Percentiles rank a stretch among this genome's conserved stretches.
These are phyloP conservation scores for Acleris sparsana DNA, from an alignment of 2,888 invertebrate species.

Conservation along the genomic window DNA sequence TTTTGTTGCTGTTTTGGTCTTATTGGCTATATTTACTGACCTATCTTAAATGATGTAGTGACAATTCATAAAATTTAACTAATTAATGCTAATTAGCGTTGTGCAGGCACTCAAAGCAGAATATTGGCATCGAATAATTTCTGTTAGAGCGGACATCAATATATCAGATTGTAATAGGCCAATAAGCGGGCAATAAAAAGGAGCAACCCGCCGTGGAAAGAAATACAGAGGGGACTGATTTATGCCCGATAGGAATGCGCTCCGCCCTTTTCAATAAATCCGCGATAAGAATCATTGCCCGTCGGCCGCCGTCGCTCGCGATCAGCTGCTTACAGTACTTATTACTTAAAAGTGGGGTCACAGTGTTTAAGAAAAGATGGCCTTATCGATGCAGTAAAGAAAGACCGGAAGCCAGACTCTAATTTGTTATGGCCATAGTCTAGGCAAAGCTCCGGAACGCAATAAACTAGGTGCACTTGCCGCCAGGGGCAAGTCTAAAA, in stretches of 20 bases:
- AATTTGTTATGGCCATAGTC: too few species aligned
- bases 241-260: constrained; percentile 74
- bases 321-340: constrained; percentile 67
- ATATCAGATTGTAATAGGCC: constrained; percentile 59
- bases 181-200: constrained; percentile 77
- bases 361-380: background rate
- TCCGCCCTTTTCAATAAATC: constrained; percentile 75
- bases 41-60: too few species aligned
- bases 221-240: constrained; percentile 70
- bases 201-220: constrained; percentile 59
- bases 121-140: constrained; percentile 2
- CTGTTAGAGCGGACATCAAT: constrained; percentile 23
- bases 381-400: too few species aligned
- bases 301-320: constrained; percentile 36
- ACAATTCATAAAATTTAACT: too few species aligned
- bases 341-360: constrained; percentile 24
- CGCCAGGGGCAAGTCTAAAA: too few species aligned
- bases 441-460: too few species aligned
- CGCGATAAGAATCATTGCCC: constrained; percentile 77
- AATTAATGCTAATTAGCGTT: too few species aligned
- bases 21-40: too few species aligned
- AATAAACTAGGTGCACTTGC: too few species aligned
- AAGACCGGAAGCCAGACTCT: too few species aligned
- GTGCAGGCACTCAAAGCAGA: too few species aligned
- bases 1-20: too few species aligned